phyloP scores from a whole-genome alignment of 2,113 vertebrate genomes.

The Smithornis capensis region DNA sequence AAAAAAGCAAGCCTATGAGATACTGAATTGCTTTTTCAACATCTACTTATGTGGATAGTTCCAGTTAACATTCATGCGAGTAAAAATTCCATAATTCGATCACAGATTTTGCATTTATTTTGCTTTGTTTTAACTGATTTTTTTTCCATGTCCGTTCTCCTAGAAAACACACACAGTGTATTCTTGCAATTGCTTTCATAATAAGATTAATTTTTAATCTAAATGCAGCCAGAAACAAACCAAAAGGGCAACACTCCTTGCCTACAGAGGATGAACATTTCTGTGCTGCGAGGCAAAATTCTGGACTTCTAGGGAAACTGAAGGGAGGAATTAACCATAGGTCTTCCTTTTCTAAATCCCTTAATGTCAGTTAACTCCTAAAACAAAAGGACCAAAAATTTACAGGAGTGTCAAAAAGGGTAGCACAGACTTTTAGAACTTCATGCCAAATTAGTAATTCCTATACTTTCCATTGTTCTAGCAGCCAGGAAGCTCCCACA shows the following conservation, averaged over 20 bases:
- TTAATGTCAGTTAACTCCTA: background rate
- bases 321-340: background rate
- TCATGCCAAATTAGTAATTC: background rate
- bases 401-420: background rate
- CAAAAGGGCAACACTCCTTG: background rate
- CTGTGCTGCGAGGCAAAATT: background rate
- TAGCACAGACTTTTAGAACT: background rate
- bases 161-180: background rate
- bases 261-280: background rate
- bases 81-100: background rate
- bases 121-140: background rate
- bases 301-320: background rate
- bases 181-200: background rate
- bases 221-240: conserved; percentile 24
- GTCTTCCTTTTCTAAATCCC: background rate
- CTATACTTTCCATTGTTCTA: background rate
- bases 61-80: background rate
- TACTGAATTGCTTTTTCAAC: background rate
- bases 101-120: conserved; percentile 10
- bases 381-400: background rate
- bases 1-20: conserved; percentile 21
- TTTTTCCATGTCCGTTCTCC: background rate
- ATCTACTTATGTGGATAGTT: background rate
- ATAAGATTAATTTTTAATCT: background rate
- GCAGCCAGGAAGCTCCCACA: background rate